Base-by-base conservation (phyloP, 2,888 invertebrate genomes). In the Caenorhabditis sp. region DNA sequence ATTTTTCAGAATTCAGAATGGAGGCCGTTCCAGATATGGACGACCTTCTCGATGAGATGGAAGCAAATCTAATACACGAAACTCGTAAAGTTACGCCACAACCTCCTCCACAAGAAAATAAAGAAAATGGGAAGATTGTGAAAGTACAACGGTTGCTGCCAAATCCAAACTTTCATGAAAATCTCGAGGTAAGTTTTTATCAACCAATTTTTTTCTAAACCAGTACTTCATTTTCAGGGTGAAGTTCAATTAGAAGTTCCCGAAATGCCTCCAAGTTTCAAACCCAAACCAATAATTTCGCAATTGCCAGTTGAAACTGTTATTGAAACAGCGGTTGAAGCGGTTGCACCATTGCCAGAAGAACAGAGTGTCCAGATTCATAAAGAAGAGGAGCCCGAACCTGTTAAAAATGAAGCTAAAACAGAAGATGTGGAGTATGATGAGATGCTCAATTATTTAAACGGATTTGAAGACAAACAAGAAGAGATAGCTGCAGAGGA, bases 1-100 rank as follows among this genome's bases (percentile, higher is more conserved):
- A 6, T 31, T 31, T 6, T 31, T 31, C 10, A 4, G 10, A 10
- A 31, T 6, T 31, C 4, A 31, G 31, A 57, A 79, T 81, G 79
- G 78, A 78, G 50, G 68, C 66, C 23, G 62, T 66, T 23, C 77
- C 77, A 10, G 77, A 79, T 37, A 78, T 81, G 79, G 79, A 79
- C 64, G 73, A 70, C 57, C 74, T 81, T 19, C 65, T 81, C 1
- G 79, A 81, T 57, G 76, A 81, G 58, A 59, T 77, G 62, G 81
- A 81, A 53, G 72, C 74, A 17, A 68, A 69, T 54, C 24, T 66
- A 54, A 62, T 62, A 0, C 24, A 10, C 5, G 21, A 36, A 36
- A 3, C 57, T 14, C 57, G 61, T 5, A 12, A 10, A 21, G 5
- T 57, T 27, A 31, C 54, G 21, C 4, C 17, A 12, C 58, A 63